A percentile compares a stretch with the other conserved stretches of the same genome.
Evolutionary conservation across 2,888 invertebrate species (phyloP).

Genomic region (Conchocele bisecta): DNA sequence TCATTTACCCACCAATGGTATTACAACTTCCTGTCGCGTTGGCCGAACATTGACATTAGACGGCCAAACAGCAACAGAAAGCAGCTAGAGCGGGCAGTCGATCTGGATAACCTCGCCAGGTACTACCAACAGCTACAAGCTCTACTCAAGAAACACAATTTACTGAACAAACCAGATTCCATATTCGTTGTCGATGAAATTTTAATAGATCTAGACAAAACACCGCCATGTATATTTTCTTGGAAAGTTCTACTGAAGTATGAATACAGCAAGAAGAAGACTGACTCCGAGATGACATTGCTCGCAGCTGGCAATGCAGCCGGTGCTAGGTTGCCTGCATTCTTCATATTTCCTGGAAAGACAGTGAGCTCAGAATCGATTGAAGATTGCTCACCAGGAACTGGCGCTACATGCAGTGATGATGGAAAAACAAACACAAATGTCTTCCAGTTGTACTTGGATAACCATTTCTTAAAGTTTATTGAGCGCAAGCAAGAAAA

Average conservation of each 20-base stretch:
- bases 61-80: conserved; percentile 42
- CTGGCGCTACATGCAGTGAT: conserved; percentile 58
- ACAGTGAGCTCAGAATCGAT: conserved; percentile 57
- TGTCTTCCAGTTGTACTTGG: conserved; percentile 55
- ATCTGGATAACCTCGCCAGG: conserved; percentile 41
- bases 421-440: conserved; percentile 54
- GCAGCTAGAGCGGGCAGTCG: conserved; percentile 50
- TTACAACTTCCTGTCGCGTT: conserved; percentile 51
- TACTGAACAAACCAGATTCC: conserved; percentile 51
- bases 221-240: conserved; percentile 42
- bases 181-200: conserved; percentile 54
- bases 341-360: conserved; percentile 57
- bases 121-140: conserved; percentile 46
- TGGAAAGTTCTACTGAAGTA: conserved; percentile 50
- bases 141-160: conserved; percentile 41
- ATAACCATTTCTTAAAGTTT: conserved; percentile 57
- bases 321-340: conserved; percentile 50
- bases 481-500: conserved; percentile 46
- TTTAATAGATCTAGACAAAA: conserved; percentile 45
- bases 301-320: conserved; percentile 56
- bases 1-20: conserved; percentile 59
- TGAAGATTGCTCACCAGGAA: conserved; percentile 56
- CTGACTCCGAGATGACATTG: conserved; percentile 47
- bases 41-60: conserved; percentile 44
- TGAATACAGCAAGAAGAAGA: conserved; percentile 46